phyloP scores from a whole-genome alignment of 92 coral and sea anemone genomes.

The Anthopleura xanthogrammica region DNA sequence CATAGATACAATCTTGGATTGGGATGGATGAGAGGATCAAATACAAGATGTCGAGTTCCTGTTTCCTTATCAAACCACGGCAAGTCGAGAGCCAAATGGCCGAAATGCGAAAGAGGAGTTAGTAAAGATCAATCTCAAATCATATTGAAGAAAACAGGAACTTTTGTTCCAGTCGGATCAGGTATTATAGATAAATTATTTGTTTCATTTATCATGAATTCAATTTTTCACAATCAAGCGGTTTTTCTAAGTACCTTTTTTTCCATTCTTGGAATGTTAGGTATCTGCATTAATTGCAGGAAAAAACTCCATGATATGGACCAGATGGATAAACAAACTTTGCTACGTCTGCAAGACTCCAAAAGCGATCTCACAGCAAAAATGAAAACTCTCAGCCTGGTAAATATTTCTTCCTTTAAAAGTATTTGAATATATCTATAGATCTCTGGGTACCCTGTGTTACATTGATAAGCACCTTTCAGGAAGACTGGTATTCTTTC shows the following conservation, averaged over 20 bases:
- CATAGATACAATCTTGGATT: slow-evolving; percentile 57
- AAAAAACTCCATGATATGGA: slow-evolving; percentile 2
- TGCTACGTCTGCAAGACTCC: too few relatives aligned
- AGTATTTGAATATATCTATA: too few relatives aligned
- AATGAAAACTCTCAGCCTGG: neutral
- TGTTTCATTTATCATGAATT: neutral
- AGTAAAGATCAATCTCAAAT: slow-evolving; percentile 44
- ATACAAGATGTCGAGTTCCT: slow-evolving; percentile 55
- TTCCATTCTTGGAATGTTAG: neutral
- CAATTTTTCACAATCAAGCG: too few relatives aligned
- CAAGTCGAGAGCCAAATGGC: slow-evolving; percentile 56
- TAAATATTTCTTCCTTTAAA: too few relatives aligned
- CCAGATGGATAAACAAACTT: neutral
- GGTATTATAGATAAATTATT: slow-evolving; percentile 33
- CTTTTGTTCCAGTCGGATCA: slow-evolving; percentile 59
- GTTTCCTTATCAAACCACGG: slow-evolving; percentile 45
- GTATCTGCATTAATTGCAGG: neutral
- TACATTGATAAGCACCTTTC: neutral
- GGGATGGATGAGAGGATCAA: slow-evolving; percentile 58
- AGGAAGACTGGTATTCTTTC: too few relatives aligned
- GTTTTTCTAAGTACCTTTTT: too few relatives aligned
- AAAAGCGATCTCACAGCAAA: neutral
- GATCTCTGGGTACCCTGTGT: too few relatives aligned
- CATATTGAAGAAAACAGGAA: neutral
- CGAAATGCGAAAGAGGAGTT: slow-evolving; percentile 63